Evolutionary conservation across 2,113 vertebrate species (phyloP).

Genomic region (Dendrocopos noguchii): DNA sequence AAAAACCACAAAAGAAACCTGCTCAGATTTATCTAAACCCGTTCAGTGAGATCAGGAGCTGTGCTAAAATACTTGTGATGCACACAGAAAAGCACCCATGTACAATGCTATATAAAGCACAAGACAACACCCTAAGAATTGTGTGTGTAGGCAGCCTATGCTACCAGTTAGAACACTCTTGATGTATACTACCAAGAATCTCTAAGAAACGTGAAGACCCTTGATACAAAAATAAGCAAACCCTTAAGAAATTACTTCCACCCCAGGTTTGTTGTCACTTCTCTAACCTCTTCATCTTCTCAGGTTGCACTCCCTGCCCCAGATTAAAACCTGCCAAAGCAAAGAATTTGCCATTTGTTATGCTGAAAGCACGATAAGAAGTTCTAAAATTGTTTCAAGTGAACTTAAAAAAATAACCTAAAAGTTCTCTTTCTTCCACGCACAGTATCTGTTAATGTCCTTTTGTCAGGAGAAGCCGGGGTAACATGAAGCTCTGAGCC

Average conservation of each 20-base stretch:
- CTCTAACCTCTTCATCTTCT: background rate
- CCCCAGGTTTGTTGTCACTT: background rate
- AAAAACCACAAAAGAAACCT: background rate
- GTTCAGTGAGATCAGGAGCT: background rate
- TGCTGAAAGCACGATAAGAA: background rate
- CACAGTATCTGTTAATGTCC: background rate
- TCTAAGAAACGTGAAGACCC: background rate
- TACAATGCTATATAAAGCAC: background rate
- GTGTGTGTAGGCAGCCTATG: background rate
- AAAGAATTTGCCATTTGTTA: background rate
- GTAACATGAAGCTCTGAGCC: background rate
- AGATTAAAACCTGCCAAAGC: background rate
- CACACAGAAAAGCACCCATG: background rate
- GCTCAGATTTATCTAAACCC: background rate
- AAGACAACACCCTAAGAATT: background rate
- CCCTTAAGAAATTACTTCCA: background rate
- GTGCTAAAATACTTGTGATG: background rate
- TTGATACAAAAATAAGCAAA: background rate
- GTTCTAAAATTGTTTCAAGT: background rate
- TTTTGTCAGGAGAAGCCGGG: background rate
- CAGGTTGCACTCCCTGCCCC: background rate
- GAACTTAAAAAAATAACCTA: background rate
- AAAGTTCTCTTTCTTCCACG: background rate
- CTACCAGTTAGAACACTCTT: background rate
- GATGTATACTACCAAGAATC: background rate